Base-by-base conservation (phyloP, 2,797 vertebrate species). In the Vespertilio murinus region DNA sequence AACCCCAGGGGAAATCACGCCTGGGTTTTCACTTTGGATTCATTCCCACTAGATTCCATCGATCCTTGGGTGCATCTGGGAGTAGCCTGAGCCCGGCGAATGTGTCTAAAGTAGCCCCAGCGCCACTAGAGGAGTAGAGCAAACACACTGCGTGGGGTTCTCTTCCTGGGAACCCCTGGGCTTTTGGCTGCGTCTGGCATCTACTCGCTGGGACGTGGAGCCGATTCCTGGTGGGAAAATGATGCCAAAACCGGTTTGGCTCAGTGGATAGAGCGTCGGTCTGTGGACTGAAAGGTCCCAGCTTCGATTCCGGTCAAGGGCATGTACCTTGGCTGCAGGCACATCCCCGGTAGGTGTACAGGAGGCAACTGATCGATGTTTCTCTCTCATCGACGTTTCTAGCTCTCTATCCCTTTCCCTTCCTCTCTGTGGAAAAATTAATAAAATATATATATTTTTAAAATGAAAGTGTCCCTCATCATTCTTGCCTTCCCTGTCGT, bases 61-160 rank as follows among this genome's bases (percentile, higher is more conserved):
- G 74, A 90, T 94, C 59, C 93, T 94, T 45, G 59, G 67, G 77
- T 94, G 64, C 12, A 52, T 79, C 81, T 87, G 52, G 69, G 30
- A 77, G 33, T 25, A 75, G 52, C 6, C 2, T 67, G 38, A 90
- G 56, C 25, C 35, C 3, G 65, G 17, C 35, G 7, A 10, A 52
- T 65, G 47, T 67, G 4, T 84, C 22, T 38, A 17, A 71, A 80
- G 25, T 47, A 38, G n/a, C 45, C 85, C 42, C 64, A 45, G 45
- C 23, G 52, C 35, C 2, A 20, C 56, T 3, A 93, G 20, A 84
- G 88, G 75, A 80, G 8, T 0, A 67, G 47, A 80, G 77, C 65
- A 40, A 35, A 28, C 28, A 4, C 1, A 33, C 28, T 20, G 61
- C 7, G 18, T 3, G 64, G 9, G n/a, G 30, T 64, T 94, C 74